These are phyloP conservation scores for Tringa solitaria DNA, from an alignment of 2,113 vertebrate genomes.

Conservation along the genomic window DNA sequence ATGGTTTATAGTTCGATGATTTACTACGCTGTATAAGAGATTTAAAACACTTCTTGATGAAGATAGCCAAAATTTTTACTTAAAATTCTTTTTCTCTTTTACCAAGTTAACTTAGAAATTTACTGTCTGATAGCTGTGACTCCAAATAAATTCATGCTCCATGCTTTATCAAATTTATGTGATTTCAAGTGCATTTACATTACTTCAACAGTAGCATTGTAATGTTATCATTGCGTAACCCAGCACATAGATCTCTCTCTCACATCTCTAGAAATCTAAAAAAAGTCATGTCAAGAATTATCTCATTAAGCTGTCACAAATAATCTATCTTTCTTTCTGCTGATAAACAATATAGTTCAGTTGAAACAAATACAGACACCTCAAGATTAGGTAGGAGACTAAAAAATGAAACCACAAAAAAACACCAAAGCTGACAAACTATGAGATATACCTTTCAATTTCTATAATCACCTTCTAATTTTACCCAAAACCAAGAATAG, in stretches of 20 bases:
- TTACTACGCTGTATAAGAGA: not conserved
- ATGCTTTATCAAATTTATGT: not conserved
- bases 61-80: not conserved
- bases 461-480: not conserved
- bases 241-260: not conserved
- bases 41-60: not conserved
- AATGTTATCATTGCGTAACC: not conserved
- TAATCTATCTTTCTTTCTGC: not conserved
- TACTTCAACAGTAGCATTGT: not conserved
- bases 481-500: not conserved
- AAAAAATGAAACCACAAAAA: not conserved
- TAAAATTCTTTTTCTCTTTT: not conserved
- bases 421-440: not conserved
- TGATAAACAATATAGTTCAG: not conserved
- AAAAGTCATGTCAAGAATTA: not conserved
- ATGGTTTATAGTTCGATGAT: not conserved
- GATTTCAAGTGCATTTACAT: not conserved
- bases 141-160: not conserved
- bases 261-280: not conserved
- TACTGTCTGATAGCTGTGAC: not conserved
- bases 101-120: not conserved
- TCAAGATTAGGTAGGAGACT: not conserved
- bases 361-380: not conserved
- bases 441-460: not conserved
- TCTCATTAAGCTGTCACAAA: not conserved